Conservation (phyloP, 2,888 invertebrate species). For the Chalcosyrphus nemorum region DNA sequence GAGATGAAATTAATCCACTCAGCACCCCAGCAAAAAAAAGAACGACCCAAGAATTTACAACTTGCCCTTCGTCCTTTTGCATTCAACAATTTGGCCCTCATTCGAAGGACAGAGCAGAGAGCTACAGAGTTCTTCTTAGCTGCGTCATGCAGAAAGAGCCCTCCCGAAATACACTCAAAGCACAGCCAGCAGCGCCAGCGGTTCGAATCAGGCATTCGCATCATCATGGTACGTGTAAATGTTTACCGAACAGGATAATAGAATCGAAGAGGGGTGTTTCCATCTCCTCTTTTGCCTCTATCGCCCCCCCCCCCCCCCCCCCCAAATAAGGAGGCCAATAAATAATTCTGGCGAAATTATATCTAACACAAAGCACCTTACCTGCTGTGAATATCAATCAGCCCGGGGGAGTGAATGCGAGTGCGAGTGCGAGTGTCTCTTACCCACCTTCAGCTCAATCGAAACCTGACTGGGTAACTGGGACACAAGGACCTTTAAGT, state of each 20-base stretch:
- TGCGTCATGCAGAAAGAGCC: conserved; percentile 1
- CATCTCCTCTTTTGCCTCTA: too few relatives aligned
- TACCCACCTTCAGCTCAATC: conserved; percentile 14
- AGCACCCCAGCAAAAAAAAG: conserved; percentile 2
- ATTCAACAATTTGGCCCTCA: conserved; percentile 57
- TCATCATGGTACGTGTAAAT: conserved; percentile 65
- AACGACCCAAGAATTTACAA: conserved; percentile 21
- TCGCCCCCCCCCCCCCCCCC: background rate
- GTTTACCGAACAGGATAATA: conserved; percentile 69
- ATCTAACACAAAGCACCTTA: conserved; percentile 67
- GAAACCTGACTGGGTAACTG: conserved; percentile 34
- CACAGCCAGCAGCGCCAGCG: background rate
- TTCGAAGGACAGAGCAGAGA: conserved; percentile 32
- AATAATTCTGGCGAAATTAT: conserved; percentile 70
- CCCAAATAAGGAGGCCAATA: conserved; percentile 55
- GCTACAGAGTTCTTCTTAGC: background rate
- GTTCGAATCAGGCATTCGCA: conserved; percentile 61
- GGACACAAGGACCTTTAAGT: conserved; percentile 40
- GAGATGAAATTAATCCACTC: conserved; percentile 68
- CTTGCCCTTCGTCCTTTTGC: conserved; percentile 14
- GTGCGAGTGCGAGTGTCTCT: conserved; percentile 2
- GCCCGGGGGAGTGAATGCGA: conserved; percentile 10
- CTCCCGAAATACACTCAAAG: background rate
- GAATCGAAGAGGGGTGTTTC: conserved; percentile 54
- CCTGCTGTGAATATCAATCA: conserved; percentile 68